These are phyloP conservation scores for Thereuonema tuberculata DNA, from an alignment of 1,140 invertebrate species.

Conservation along the genomic window DNA sequence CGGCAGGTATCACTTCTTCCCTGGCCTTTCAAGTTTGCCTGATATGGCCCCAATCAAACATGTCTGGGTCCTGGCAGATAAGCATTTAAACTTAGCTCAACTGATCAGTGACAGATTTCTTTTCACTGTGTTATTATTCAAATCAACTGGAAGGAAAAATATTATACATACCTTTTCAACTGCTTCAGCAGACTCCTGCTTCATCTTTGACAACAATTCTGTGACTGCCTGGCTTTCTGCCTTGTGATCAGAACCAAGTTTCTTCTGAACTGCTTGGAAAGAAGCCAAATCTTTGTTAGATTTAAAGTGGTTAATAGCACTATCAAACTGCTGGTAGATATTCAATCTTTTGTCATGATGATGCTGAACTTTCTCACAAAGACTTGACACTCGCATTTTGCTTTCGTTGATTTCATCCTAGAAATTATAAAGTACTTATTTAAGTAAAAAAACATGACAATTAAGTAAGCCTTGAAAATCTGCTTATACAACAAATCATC, in stretches of 20 bases:
- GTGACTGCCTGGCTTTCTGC: conserved; percentile 41
- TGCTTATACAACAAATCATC: too few relatives aligned
- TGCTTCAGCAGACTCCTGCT: conserved; percentile 45
- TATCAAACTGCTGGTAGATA: conserved; percentile 48
- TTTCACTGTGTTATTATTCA: too few relatives aligned
- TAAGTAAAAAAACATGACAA: too few relatives aligned
- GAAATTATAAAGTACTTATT: conserved; percentile 11
- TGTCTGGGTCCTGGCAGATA: too few relatives aligned
- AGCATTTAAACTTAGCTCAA: too few relatives aligned
- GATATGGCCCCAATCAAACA: too few relatives aligned
- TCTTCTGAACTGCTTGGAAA: conserved; percentile 42
- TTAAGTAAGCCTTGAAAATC: too few relatives aligned
- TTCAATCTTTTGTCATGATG: conserved; percentile 46
- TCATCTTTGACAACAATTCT: conserved; percentile 44
- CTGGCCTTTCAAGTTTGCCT: too few relatives aligned
- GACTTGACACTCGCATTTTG: conserved; percentile 38
- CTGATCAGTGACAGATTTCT: too few relatives aligned
- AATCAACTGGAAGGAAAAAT: too few relatives aligned
- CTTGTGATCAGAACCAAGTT: conserved; percentile 48
- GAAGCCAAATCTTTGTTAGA: conserved; percentile 43
- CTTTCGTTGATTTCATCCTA: conserved; percentile 44
- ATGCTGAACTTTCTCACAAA: conserved; percentile 40
- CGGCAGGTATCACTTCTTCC: too few relatives aligned
- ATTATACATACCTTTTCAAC: conserved; percentile 42
- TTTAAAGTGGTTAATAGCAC: conserved; percentile 48